These are phyloP conservation scores for Otolemur garnettii DNA, from an alignment of 2,113 vertebrate species.

Conservation along the genomic window DNA sequence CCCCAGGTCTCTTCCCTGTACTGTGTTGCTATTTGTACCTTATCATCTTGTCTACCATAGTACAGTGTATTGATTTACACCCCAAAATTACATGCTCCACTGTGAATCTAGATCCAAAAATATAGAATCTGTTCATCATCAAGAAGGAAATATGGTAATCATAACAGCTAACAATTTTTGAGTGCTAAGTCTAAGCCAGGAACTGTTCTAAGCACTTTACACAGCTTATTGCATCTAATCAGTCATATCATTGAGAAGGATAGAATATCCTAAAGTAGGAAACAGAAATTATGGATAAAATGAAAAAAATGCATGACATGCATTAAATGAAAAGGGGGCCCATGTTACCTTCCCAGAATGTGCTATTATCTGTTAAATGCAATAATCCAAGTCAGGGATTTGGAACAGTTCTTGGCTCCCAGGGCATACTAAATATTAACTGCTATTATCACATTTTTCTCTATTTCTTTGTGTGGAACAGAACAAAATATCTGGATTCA, in stretches of 20 bases:
- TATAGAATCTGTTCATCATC: not conserved
- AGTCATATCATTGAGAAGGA: not conserved
- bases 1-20: not conserved
- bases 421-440: not conserved
- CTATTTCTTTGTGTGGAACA: conserved; percentile 19
- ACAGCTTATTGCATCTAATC: not conserved
- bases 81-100: conserved; percentile 16
- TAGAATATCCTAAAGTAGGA: not conserved
- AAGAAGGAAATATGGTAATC: conserved; percentile 7
- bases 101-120: conserved; percentile 24
- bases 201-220: not conserved
- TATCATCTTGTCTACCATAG: not conserved
- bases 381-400: not conserved
- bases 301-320: not conserved
- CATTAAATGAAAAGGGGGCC: not conserved
- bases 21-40: not conserved
- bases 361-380: not conserved
- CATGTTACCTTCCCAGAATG: not conserved
- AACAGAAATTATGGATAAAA: not conserved
- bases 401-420: not conserved
- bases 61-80: not conserved
- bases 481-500: conserved; percentile 18
- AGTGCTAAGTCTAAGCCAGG: not conserved
- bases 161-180: not conserved
- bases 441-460: conserved; percentile 47